Conservation (phyloP, 2,113 vertebrate species). For the Pleuronectes platessa region DNA sequence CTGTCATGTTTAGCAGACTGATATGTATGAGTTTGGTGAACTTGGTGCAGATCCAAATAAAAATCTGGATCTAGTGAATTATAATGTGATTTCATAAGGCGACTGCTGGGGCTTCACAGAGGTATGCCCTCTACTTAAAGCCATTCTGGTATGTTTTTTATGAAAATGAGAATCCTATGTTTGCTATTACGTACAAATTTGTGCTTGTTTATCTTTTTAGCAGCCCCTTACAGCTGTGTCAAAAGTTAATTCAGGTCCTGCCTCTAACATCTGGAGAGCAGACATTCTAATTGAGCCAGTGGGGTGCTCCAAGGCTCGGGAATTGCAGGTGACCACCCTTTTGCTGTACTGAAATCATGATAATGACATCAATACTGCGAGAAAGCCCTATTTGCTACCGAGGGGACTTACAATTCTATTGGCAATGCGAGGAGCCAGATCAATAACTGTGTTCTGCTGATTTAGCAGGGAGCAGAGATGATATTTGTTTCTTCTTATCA, state of each 20-base stretch:
- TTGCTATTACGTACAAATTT: not conserved
- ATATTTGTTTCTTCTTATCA: slow-evolving; percentile 90
- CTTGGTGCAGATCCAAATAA: too few species aligned
- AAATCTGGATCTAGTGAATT: too few species aligned
- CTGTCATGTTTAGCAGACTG: too few species aligned
- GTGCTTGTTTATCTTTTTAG: slow-evolving; percentile 1
- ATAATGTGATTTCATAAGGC: too few species aligned
- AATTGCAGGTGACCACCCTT: slow-evolving; percentile 57
- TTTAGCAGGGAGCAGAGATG: slow-evolving; percentile 90
- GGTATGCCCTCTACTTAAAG: too few species aligned
- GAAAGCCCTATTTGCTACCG: slow-evolving; percentile 40
- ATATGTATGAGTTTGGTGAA: too few species aligned
- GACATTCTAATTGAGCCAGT: slow-evolving; percentile 35
- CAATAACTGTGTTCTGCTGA: slow-evolving; percentile 92
- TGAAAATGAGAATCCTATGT: not conserved
- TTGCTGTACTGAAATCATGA: slow-evolving; percentile 59
- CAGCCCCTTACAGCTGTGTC: not conserved
- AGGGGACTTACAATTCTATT: slow-evolving; percentile 75
- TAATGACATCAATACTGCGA: slow-evolving; percentile 68
- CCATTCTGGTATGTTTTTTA: too few species aligned
- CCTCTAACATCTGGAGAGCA: slow-evolving; percentile 53
- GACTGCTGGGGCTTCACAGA: too few species aligned
- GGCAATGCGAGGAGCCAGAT: slow-evolving; percentile 87
- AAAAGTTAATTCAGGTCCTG: slow-evolving; percentile 31
- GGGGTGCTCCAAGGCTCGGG: slow-evolving; percentile 14